Evolutionary conservation across 2,797 vertebrate genomes (phyloP).

Genomic region (Poecilia gillii): DNA sequence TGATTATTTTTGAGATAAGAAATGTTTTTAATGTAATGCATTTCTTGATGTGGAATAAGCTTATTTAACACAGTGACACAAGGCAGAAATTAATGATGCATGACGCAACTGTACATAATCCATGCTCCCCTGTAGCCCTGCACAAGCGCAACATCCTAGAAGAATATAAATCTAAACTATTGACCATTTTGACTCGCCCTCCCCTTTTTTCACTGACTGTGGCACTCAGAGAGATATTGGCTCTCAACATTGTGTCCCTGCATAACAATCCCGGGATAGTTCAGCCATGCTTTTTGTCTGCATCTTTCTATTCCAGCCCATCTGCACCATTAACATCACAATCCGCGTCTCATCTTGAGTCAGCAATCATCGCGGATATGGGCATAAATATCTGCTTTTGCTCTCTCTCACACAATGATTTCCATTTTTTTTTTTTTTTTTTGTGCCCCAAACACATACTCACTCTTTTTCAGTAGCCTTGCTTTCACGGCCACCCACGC

Average conservation of each 20-base stretch:
- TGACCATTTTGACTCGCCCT: slow-evolving; percentile 57
- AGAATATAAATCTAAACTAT: slow-evolving; percentile 65
- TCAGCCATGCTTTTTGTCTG: slow-evolving; percentile 20
- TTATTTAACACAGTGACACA: slow-evolving; percentile 54
- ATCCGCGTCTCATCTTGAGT: slow-evolving; percentile 47
- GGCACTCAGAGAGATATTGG: slow-evolving; percentile 56
- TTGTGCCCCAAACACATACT: slow-evolving; percentile 49
- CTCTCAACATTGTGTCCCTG: slow-evolving; percentile 40
- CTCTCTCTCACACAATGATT: slow-evolving; percentile 48
- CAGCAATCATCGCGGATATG: slow-evolving; percentile 46
- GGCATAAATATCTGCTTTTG: slow-evolving; percentile 44
- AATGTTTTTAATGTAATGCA: slow-evolving; percentile 41
- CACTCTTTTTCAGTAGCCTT: slow-evolving; percentile 53
- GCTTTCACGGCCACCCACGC: slow-evolving; percentile 68
- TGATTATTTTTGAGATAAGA: slow-evolving; percentile 39
- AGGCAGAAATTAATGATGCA: slow-evolving; percentile 61
- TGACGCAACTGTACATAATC: slow-evolving; percentile 60
- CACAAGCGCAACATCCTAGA: slow-evolving; percentile 63
- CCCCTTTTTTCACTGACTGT: slow-evolving; percentile 45
- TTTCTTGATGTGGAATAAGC: slow-evolving; percentile 46
- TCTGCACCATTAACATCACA: slow-evolving; percentile 51
- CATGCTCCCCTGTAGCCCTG: slow-evolving; percentile 42
- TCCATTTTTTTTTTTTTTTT: slow-evolving; percentile 19
- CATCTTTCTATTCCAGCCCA: slow-evolving; percentile 35
- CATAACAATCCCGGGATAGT: slow-evolving; percentile 40